These are phyloP conservation scores for Phrynocephalus versicolor DNA, from an alignment of 2,113 vertebrate genomes.

Conservation along the genomic window DNA sequence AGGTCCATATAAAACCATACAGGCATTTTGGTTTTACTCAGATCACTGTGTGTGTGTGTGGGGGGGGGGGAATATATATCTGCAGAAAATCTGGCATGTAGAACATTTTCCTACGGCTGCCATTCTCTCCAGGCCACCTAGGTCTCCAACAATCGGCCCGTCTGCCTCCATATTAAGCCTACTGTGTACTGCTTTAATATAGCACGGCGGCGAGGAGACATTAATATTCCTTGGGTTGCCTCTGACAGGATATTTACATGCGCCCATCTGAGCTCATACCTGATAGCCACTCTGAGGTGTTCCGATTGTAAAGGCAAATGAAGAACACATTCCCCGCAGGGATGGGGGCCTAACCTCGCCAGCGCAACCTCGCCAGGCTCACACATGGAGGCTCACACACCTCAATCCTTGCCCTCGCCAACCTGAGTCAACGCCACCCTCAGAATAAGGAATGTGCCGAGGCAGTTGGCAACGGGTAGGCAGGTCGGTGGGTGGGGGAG, in stretches of 20 bases:
- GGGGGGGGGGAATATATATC: conserved; percentile 59
- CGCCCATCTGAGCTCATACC: conserved; percentile 83
- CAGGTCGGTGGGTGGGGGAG: conserved; percentile 66
- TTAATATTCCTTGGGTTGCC: conserved; percentile 79
- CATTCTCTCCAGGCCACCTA: conserved; percentile 74
- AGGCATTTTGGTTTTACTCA: conserved; percentile 67
- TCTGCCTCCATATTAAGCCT: conserved; percentile 76
- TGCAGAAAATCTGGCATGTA: conserved; percentile 63
- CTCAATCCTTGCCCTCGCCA: conserved; percentile 80
- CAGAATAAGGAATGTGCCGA: conserved; percentile 83
- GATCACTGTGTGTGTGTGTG: conserved; percentile 58
- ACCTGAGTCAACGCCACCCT: conserved; percentile 79
- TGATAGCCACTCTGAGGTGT: conserved; percentile 80
- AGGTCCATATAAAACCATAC: conserved; percentile 36
- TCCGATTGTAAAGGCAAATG: conserved; percentile 84
- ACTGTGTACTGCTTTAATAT: conserved; percentile 83
- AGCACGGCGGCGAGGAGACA: conserved; percentile 70
- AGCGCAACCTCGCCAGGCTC: conserved; percentile 55
- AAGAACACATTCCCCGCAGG: conserved; percentile 84
- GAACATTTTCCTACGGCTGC: conserved; percentile 67
- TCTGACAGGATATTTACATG: conserved; percentile 86
- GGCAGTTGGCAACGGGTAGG: conserved; percentile 78
- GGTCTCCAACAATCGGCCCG: conserved; percentile 80
- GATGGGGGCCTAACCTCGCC: conserved; percentile 78
- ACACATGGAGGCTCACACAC: conserved; percentile 55